These are phyloP conservation scores for Lepeophtheirus nordmannii DNA, from an alignment of 2,888 invertebrate genomes.

Conservation along the genomic window DNA sequence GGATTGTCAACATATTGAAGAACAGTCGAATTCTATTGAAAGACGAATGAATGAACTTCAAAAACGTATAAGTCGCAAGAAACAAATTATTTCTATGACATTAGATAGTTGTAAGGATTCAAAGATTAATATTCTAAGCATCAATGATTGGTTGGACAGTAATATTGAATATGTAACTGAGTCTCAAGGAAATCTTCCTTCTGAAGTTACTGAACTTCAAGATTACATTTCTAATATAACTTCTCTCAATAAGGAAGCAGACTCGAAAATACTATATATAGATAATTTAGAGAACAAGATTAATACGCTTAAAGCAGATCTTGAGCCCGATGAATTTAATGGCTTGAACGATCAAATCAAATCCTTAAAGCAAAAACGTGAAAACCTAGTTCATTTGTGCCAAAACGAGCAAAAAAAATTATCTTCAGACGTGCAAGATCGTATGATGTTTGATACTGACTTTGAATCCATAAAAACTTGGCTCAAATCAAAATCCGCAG, in stretches of 20 bases:
- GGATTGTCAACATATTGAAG: conserved; percentile 77
- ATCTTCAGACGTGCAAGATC: conserved; percentile 47
- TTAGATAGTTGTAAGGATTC: conserved; percentile 67
- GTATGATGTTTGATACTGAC: conserved; percentile 57
- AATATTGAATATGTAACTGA: conserved; percentile 39
- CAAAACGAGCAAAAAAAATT: conserved; percentile 57
- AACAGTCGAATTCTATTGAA: conserved; percentile 64
- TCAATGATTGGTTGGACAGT: conserved; percentile 60
- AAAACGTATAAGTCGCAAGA: conserved; percentile 69
- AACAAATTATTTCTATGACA: conserved; percentile 60
- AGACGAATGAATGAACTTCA: conserved; percentile 65
- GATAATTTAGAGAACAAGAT: conserved; percentile 58
- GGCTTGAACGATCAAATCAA: conserved; percentile 56
- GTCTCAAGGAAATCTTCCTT: background rate
- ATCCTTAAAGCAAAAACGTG: conserved; percentile 56
- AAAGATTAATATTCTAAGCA: conserved; percentile 58
- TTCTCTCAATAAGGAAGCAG: conserved; percentile 27
- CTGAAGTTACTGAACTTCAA: background rate
- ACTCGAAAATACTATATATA: conserved; percentile 26
- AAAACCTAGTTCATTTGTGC: conserved; percentile 51
- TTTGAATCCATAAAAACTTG: conserved; percentile 62
- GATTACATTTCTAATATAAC: conserved; percentile 25
- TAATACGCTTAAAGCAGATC: conserved; percentile 62
- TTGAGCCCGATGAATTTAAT: conserved; percentile 67
- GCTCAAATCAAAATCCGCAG: conserved; percentile 58